phyloP scores from a whole-genome alignment of 2,113 vertebrate species.

The Lagopus muta region DNA sequence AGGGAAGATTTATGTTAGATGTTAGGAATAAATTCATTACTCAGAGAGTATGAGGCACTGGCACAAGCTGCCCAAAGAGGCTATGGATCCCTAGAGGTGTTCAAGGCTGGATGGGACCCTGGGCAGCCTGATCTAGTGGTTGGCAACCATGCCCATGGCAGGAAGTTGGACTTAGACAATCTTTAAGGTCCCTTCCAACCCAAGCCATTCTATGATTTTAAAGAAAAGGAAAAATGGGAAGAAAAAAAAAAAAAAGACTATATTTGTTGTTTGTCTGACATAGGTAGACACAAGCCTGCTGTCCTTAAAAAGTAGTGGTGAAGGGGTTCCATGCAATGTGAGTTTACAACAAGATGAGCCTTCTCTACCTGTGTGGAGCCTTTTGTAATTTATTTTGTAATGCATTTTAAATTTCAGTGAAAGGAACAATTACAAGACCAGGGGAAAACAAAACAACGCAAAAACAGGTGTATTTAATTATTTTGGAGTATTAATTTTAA shows the following conservation, averaged over 20 bases:
- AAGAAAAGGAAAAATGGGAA: too few relatives aligned
- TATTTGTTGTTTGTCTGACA: not conserved
- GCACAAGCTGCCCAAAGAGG: too few relatives aligned
- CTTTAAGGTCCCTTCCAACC: too few relatives aligned
- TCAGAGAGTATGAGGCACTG: too few relatives aligned
- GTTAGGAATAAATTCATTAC: too few relatives aligned
- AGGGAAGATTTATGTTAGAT: too few relatives aligned
- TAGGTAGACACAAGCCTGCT: not conserved
- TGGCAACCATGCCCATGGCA: too few relatives aligned
- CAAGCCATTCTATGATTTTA: too few relatives aligned
- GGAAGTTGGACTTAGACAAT: too few relatives aligned
- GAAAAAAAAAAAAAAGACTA: not conserved
- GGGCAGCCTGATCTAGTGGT: too few relatives aligned
- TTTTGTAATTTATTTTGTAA: not conserved
- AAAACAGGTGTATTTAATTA: not conserved
- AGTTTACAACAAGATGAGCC: not conserved
- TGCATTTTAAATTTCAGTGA: not conserved
- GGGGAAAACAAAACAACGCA: not conserved
- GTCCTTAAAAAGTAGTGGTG: not conserved
- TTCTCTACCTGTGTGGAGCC: not conserved
- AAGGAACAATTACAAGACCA: not conserved
- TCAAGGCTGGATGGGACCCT: too few relatives aligned
- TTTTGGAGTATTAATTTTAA: slow-evolving; percentile 17
- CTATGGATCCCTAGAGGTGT: too few relatives aligned
- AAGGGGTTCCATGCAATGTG: not conserved